Conservation (phyloP, 2,113 vertebrate genomes). For the Plectropomus leopardus region DNA sequence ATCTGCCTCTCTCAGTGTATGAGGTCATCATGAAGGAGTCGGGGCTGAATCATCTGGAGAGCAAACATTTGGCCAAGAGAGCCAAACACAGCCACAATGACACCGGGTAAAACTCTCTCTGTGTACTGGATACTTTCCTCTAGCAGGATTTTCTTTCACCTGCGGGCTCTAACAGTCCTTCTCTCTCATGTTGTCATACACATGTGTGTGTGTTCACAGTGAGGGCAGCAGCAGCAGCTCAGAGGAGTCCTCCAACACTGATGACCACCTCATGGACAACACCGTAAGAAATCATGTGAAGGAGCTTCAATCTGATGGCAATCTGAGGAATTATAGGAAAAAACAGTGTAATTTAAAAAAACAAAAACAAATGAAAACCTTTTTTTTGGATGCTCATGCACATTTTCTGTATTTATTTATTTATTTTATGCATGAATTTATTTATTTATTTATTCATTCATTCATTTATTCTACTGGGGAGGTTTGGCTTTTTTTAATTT, state of each 20-base stretch:
- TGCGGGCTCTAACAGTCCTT: neutral
- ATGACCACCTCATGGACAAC: constrained; percentile 83
- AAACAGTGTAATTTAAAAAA: no score
- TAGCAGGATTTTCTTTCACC: neutral
- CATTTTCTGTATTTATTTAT: no score
- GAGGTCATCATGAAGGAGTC: constrained; percentile 86
- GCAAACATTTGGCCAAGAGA: constrained; percentile 90
- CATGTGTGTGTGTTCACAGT: constrained; percentile 66
- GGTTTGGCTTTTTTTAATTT: no score
- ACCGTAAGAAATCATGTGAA: constrained; percentile 80
- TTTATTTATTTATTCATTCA: no score
- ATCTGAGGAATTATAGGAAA: no score
- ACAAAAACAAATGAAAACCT: no score
- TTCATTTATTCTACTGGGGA: no score
- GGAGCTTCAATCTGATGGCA: neutral
- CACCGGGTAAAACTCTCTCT: constrained; percentile 84
- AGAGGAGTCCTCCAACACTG: constrained; percentile 85
- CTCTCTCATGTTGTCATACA: neutral
- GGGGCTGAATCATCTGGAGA: constrained; percentile 85
- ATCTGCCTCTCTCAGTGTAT: constrained; percentile 84
- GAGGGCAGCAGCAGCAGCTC: constrained; percentile 78
- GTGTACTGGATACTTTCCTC: neutral
- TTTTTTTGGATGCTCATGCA: no score
- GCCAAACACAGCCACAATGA: constrained; percentile 82
- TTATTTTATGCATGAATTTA: no score